Evolutionary conservation across 2,113 vertebrate genomes (phyloP).

Genomic region (Mustela nigripes): DNA sequence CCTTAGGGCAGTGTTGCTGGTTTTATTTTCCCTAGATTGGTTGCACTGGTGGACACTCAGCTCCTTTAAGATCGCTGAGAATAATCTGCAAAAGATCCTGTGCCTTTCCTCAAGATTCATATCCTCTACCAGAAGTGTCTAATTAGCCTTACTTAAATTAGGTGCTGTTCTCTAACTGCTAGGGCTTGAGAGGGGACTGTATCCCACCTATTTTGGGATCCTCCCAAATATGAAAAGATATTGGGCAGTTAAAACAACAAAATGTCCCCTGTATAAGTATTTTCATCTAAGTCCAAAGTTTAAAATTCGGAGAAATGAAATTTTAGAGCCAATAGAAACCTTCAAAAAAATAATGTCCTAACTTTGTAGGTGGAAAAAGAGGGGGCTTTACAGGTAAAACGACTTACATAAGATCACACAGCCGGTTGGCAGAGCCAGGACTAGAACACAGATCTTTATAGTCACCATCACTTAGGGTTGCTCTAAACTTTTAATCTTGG

Average conservation of each 20-base stretch:
- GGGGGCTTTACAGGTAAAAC: background rate
- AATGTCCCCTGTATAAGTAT: background rate
- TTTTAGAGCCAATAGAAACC: conserved; percentile 15
- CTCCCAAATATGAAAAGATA: background rate
- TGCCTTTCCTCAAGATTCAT: conserved; percentile 16
- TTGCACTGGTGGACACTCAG: background rate
- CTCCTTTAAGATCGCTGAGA: background rate
- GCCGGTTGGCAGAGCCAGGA: background rate
- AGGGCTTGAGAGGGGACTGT: background rate
- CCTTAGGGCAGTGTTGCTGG: background rate
- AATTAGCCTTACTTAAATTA: background rate
- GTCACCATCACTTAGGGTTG: background rate
- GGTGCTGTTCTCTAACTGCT: background rate
- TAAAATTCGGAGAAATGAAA: background rate
- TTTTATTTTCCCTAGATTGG: background rate
- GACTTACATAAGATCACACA: background rate
- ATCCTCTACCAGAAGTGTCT: background rate
- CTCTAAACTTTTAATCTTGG: background rate
- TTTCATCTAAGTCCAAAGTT: conserved; percentile 29
- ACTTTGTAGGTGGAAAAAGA: background rate
- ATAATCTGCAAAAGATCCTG: background rate
- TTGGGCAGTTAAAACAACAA: background rate
- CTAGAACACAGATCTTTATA: background rate
- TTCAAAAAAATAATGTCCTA: background rate
- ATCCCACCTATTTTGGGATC: background rate